These are phyloP conservation scores for Xiphophorus hellerii DNA, from an alignment of 2,113 vertebrate genomes.

Conservation along the genomic window DNA sequence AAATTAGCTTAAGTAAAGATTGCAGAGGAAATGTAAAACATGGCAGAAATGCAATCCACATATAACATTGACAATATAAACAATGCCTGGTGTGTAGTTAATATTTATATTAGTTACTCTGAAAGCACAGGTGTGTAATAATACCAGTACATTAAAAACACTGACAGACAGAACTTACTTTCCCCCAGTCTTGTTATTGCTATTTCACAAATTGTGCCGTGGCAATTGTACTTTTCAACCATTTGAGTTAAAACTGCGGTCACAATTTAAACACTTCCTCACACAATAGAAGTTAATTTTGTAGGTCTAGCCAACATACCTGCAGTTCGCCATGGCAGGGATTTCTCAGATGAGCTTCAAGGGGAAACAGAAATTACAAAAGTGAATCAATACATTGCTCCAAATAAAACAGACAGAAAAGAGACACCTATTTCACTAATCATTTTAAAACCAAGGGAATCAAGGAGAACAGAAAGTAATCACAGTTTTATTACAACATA, in stretches of 20 bases:
- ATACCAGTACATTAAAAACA: background rate
- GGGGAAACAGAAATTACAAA: conserved; percentile 17
- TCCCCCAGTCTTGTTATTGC: background rate
- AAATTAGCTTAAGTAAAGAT: conserved; percentile 29
- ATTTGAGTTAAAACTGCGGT: background rate
- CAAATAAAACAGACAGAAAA: no score
- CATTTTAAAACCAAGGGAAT: background rate
- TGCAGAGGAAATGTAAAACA: conserved; percentile 45
- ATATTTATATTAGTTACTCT: background rate
- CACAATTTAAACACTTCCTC: background rate
- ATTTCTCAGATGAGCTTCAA: conserved; percentile 96
- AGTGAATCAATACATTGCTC: conserved; percentile 7
- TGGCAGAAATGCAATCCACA: background rate
- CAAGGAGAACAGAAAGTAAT: conserved; percentile 22
- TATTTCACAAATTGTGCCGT: background rate
- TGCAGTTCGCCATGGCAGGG: conserved; percentile 95
- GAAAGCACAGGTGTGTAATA: background rate
- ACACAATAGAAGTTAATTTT: conserved; percentile 5
- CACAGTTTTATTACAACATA: conserved; percentile 4
- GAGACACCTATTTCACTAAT: background rate
- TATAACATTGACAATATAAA: conserved; percentile 6
- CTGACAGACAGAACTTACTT: background rate
- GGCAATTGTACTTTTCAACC: background rate
- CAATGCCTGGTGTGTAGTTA: background rate
- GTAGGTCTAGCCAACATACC: conserved; percentile 77